Conservation (phyloP, 2,797 vertebrate species). For the Pogonophryne albipinna region DNA sequence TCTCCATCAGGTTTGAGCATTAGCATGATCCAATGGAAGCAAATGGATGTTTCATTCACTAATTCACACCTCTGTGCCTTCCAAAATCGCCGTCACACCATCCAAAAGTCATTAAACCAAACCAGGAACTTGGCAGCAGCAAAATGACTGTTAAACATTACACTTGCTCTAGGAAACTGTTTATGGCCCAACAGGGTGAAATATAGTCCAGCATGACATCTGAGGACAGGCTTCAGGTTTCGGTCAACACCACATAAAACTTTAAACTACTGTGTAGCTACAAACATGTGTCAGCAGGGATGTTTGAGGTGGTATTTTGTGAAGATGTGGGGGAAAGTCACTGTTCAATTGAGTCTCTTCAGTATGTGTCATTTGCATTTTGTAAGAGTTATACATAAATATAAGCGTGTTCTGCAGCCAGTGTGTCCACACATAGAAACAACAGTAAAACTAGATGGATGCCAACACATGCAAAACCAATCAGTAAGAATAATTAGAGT, state of each 20-base stretch:
- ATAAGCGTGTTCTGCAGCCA: constrained; percentile 33
- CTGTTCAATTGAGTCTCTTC: constrained; percentile 32
- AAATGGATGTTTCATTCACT: constrained; percentile 62
- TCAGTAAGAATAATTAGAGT: constrained; percentile 60
- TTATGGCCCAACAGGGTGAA: constrained; percentile 64
- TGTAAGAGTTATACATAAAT: constrained; percentile 62
- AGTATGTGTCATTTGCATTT: constrained; percentile 46
- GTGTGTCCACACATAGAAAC: constrained; percentile 48
- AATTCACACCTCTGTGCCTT: constrained; percentile 62
- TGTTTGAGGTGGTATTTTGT: constrained; percentile 45
- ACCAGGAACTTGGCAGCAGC: constrained; percentile 57
- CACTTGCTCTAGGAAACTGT: constrained; percentile 58
- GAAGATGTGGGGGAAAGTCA: constrained; percentile 42
- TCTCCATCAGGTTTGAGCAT: constrained; percentile 60
- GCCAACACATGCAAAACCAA: constrained; percentile 62
- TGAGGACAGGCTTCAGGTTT: constrained; percentile 64
- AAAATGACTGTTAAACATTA: constrained; percentile 53
- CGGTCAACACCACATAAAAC: constrained; percentile 69
- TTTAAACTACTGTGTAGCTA: constrained; percentile 11
- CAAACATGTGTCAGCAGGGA: constrained; percentile 23
- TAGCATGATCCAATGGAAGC: constrained; percentile 50
- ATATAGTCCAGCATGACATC: constrained; percentile 60
- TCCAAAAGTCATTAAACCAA: constrained; percentile 74
- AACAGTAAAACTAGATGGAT: constrained; percentile 54
- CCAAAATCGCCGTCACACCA: constrained; percentile 59